phyloP scores from a whole-genome alignment of 2,888 invertebrate species.

The Galerucella calmariensis region DNA sequence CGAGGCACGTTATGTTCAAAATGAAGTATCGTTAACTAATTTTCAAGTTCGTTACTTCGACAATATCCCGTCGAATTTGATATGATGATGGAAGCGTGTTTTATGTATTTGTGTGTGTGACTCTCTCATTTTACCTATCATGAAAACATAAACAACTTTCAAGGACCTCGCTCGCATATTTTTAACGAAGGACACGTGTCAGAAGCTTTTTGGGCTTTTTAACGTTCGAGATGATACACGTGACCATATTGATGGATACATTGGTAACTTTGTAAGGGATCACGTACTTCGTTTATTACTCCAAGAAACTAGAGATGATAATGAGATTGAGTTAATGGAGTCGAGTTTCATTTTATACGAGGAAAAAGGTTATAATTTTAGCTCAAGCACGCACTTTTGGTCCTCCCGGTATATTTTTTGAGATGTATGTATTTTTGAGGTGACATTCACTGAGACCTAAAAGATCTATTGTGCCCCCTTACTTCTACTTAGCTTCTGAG shows the following conservation, averaged over 20 bases:
- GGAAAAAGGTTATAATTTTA: no score
- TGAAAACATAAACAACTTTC: conserved; percentile 44
- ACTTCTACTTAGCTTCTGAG: no score
- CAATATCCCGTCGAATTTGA: conserved; percentile 30
- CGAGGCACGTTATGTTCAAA: conserved; percentile 28
- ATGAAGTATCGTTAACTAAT: conserved; percentile 39
- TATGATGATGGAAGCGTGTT: conserved; percentile 2
- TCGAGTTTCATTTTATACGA: no score
- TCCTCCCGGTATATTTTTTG: no score
- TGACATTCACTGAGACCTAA: no score
- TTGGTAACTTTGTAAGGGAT: conserved; percentile 40
- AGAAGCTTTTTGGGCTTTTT: conserved; percentile 33
- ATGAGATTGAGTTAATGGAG: neutral
- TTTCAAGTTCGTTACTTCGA: conserved; percentile 37
- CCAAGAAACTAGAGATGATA: conserved; percentile 33
- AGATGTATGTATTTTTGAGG: no score
- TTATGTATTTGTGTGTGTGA: conserved; percentile 24
- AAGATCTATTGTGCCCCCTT: no score
- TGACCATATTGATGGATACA: conserved; percentile 42
- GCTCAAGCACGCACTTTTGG: no score
- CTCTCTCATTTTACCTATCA: conserved; percentile 32
- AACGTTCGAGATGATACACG: conserved; percentile 36
- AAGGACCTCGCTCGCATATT: conserved; percentile 35
- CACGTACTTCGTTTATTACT: conserved; percentile 20
- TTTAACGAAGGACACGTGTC: conserved; percentile 49